phyloP scores from a whole-genome alignment of 2,888 invertebrate species.

The Trichopoda pennipes region DNA sequence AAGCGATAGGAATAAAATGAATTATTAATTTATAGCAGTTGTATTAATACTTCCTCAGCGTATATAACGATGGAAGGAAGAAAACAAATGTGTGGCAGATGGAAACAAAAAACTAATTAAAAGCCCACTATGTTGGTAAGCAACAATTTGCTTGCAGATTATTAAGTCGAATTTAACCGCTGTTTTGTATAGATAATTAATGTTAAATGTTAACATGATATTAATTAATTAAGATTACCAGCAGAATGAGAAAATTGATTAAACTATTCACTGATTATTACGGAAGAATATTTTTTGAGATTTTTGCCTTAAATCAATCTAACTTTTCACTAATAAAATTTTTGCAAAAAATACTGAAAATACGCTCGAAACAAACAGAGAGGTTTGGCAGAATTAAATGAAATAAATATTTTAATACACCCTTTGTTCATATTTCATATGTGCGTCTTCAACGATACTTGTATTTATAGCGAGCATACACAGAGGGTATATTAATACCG shows the following conservation, averaged over 20 bases:
- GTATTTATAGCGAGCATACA: no score
- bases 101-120: slow-evolving; percentile 55
- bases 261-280: neutral
- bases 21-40: slow-evolving; percentile 69
- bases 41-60: slow-evolving; percentile 45
- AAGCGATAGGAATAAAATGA: slow-evolving; percentile 49
- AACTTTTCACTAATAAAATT: no score
- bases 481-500: no score
- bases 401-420: no score
- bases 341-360: no score
- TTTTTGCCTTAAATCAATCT: neutral
- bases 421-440: no score
- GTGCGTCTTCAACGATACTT: no score
- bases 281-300: neutral
- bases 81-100: slow-evolving; percentile 18
- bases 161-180: slow-evolving; percentile 51
- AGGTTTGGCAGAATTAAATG: no score
- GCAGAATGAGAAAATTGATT: slow-evolving; percentile 21
- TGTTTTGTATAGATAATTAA: slow-evolving; percentile 58
- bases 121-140: slow-evolving; percentile 46
- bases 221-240: slow-evolving; percentile 32
- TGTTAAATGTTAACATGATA: slow-evolving; percentile 53
- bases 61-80: slow-evolving; percentile 14
- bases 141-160: slow-evolving; percentile 46
- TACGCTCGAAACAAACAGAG: no score